These are phyloP conservation scores for Alligator mississippiensis DNA, from an alignment of 2,113 vertebrate genomes.

Conservation along the genomic window DNA sequence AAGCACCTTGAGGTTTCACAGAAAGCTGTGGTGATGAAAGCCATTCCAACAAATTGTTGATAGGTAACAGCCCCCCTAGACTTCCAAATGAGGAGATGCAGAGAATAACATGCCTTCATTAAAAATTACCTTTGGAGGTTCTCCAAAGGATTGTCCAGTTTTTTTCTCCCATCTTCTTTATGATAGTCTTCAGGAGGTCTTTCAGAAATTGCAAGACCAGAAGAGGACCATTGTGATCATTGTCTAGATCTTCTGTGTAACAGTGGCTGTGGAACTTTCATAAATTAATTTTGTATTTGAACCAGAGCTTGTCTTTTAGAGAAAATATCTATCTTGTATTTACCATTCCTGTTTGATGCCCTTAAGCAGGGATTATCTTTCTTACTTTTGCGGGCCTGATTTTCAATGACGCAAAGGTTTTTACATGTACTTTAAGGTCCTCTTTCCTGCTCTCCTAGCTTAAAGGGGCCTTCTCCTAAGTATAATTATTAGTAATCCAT, in stretches of 20 bases:
- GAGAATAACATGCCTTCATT: background rate
- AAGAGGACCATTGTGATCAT: background rate
- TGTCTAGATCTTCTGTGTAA: no score
- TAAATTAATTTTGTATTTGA: no score
- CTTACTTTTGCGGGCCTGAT: background rate
- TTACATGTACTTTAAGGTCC: background rate
- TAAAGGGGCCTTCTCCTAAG: background rate
- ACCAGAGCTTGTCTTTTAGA: no score
- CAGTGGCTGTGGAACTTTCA: no score
- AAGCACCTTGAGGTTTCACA: conserved; percentile 28
- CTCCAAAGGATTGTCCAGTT: background rate
- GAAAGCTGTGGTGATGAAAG: background rate
- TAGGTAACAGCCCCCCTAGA: background rate
- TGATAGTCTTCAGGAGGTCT: background rate
- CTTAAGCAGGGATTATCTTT: background rate
- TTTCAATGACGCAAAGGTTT: background rate
- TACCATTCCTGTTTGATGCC: background rate
- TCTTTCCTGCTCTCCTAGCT: background rate
- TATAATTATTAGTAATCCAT: no score
- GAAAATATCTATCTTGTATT: background rate
- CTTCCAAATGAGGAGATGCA: background rate
- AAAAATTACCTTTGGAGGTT: background rate
- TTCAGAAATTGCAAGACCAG: background rate
- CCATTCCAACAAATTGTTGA: accelerated
- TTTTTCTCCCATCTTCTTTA: background rate